phyloP scores from a whole-genome alignment of 2,888 invertebrate species.

The Stramonita haemastoma region DNA sequence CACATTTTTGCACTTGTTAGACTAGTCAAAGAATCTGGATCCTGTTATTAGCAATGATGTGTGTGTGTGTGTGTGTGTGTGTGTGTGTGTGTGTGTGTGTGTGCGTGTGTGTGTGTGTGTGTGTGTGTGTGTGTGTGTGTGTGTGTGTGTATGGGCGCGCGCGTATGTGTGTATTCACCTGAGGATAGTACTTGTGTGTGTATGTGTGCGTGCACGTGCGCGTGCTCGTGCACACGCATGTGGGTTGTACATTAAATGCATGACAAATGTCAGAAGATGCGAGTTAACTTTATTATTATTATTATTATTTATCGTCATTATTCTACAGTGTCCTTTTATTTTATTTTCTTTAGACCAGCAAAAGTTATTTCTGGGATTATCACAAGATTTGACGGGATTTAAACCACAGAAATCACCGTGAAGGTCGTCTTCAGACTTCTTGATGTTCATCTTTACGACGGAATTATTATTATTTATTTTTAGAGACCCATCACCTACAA shows the following conservation, averaged over 20 bases:
- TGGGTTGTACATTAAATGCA: no score
- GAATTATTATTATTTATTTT: no score
- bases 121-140: not conserved
- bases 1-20: no score
- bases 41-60: not conserved
- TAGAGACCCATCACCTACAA: no score
- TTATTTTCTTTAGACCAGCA: no score
- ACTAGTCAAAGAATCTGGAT: not conserved
- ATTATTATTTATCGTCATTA: not conserved
- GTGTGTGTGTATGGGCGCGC: slow-evolving; percentile 11
- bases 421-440: no score
- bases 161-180: not conserved
- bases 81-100: slow-evolving; percentile 5
- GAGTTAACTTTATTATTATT: not conserved
- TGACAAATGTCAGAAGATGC: not conserved
- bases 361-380: no score
- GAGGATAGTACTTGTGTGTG: not conserved
- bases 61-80: slow-evolving; percentile 15
- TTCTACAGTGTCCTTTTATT: no score
- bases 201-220: not conserved
- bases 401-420: no score
- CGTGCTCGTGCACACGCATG: no score
- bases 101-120: not conserved
- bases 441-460: no score
- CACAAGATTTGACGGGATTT: no score